Evolutionary conservation across 2,797 vertebrate species (phyloP).

Genomic region (Prunella strophiata): DNA sequence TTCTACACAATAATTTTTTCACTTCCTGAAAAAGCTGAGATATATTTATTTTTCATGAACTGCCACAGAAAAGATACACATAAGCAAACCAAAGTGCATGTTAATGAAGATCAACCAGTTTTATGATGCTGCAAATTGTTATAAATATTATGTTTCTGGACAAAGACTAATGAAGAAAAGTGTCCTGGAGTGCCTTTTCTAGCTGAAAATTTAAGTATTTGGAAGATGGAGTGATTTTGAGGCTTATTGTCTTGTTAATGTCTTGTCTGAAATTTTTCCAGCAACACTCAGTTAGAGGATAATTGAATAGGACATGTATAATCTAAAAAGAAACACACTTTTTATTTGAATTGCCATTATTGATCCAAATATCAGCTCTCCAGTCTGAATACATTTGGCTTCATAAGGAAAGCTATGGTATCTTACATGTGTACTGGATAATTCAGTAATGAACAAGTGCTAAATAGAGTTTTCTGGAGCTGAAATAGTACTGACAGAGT

Average conservation of each 20-base stretch:
- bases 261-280: constrained; percentile 8
- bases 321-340: constrained; percentile 11
- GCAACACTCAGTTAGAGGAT: background rate
- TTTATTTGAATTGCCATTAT: constrained; percentile 49
- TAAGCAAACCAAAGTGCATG: background rate
- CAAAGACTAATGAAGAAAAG: background rate
- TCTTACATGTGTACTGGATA: background rate
- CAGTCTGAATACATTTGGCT: background rate
- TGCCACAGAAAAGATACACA: background rate
- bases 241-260: background rate
- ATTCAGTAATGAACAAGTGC: background rate
- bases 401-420: background rate
- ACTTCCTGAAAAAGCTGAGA: background rate
- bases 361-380: constrained; percentile 29
- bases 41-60: background rate
- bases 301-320: constrained; percentile 12
- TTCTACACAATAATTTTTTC: background rate
- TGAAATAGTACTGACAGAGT: background rate
- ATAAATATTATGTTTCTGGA: background rate
- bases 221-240: background rate
- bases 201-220: background rate
- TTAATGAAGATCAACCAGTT: background rate
- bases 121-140: background rate
- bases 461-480: background rate
- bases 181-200: background rate